phyloP scores from a whole-genome alignment of 2,113 vertebrate genomes.

The Beaufortia kweichowensis region DNA sequence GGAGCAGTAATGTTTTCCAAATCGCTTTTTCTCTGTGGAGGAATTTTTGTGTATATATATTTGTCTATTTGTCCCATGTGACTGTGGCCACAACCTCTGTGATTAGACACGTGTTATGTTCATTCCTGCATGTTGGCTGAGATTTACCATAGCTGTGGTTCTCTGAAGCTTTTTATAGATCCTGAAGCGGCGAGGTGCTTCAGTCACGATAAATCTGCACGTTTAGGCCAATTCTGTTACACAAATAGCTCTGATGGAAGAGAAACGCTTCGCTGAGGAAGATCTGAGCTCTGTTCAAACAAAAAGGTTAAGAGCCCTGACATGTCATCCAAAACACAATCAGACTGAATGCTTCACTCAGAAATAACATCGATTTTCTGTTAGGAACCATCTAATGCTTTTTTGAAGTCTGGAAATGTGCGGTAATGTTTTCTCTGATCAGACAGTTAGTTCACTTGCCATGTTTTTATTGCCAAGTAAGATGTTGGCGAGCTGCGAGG shows the following conservation, averaged over 20 bases:
- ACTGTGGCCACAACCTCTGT: neutral
- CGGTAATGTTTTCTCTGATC: conserved; percentile 21
- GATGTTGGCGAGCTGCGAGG: neutral
- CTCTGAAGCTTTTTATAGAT: conserved; percentile 40
- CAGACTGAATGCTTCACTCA: conserved; percentile 19
- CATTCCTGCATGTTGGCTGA: neutral
- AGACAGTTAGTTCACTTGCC: neutral
- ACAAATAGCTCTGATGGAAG: conserved; percentile 53
- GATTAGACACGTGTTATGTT: neutral
- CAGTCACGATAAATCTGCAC: conserved; percentile 55
- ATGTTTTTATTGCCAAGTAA: neutral
- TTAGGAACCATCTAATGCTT: conserved; percentile 2
- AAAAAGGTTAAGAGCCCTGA: conserved; percentile 14
- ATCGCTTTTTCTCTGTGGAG: no score
- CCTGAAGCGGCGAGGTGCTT: conserved; percentile 46
- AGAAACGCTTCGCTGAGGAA: conserved; percentile 34
- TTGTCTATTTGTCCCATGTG: conserved; percentile 1
- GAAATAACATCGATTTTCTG: conserved; percentile 24
- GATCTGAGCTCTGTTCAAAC: conserved; percentile 29
- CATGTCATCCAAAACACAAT: conserved; percentile 56
- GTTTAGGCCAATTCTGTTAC: conserved; percentile 60
- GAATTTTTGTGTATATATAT: no score
- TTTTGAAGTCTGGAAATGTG: conserved; percentile 2
- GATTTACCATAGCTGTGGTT: neutral
- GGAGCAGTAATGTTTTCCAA: neutral